Conservation (phyloP, 2,888 invertebrate genomes). For the Acleris cristana region DNA sequence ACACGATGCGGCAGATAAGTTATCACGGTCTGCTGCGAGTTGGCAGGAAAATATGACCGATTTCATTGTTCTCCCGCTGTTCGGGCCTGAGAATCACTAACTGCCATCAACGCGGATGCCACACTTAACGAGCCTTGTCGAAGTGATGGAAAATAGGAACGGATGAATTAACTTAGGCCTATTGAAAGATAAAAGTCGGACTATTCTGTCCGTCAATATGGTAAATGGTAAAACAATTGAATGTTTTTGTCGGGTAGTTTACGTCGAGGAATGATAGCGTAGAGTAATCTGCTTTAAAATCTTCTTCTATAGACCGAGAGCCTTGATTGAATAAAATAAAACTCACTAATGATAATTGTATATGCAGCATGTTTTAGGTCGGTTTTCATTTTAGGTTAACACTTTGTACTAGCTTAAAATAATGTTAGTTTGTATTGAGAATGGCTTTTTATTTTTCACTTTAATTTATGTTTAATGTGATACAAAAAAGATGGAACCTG, state of each 20-base stretch:
- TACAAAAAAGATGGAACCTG: background rate
- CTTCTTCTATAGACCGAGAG: background rate
- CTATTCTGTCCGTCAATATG: conserved; percentile 55
- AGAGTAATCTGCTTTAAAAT: conserved; percentile 18
- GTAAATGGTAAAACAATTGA: conserved; percentile 64
- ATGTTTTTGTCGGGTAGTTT: conserved; percentile 54
- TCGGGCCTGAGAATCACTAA: conserved; percentile 80
- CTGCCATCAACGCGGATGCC: conserved; percentile 79
- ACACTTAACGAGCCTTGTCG: conserved; percentile 83
- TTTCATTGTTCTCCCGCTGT: conserved; percentile 80
- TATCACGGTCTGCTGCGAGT: conserved; percentile 75
- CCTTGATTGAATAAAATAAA: background rate
- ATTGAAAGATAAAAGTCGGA: conserved; percentile 72
- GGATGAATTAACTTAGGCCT: conserved; percentile 78
- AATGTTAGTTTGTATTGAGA: no score
- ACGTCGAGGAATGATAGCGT: conserved; percentile 37
- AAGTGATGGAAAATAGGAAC: conserved; percentile 77
- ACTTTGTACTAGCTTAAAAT: no score
- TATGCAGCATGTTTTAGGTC: background rate
- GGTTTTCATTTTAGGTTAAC: background rate
- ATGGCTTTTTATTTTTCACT: no score
- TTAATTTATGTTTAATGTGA: background rate
- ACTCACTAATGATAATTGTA: background rate
- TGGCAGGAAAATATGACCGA: conserved; percentile 82
- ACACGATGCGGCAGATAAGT: conserved; percentile 75